Conservation (phyloP, 2,113 vertebrate species). For the Oncorhynchus masou region DNA sequence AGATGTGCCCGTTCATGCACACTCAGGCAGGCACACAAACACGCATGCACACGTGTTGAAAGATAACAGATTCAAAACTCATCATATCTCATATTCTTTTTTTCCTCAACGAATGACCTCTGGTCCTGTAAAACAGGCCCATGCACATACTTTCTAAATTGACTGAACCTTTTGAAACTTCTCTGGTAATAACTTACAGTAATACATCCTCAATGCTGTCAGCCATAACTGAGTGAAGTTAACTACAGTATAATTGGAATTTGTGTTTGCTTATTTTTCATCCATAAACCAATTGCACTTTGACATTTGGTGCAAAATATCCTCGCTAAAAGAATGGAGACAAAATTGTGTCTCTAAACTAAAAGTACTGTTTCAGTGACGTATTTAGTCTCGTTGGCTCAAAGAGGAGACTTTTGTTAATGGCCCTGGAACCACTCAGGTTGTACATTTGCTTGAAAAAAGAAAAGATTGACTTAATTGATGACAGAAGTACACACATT, state of each 20-base stretch:
- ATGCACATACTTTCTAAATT: neutral
- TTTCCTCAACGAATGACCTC: conserved; percentile 6
- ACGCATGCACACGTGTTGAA: conserved; percentile 23
- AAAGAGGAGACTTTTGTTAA: no score
- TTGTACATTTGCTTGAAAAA: neutral
- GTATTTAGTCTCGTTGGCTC: no score
- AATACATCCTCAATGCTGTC: conserved; percentile 11
- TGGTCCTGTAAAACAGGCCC: conserved; percentile 5
- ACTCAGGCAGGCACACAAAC: neutral
- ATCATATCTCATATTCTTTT: conserved; percentile 20
- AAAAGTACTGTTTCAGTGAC: no score
- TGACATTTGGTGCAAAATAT: neutral
- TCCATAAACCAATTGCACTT: neutral
- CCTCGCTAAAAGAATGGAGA: no score
- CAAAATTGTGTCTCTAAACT: no score
- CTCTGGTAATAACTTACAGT: neutral
- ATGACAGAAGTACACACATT: neutral
- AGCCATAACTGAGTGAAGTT: conserved; percentile 3
- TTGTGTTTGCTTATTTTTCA: neutral
- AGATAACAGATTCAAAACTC: conserved; percentile 54
- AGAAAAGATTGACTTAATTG: neutral
- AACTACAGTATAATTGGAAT: conserved; percentile 11
- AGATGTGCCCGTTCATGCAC: conserved; percentile 17
- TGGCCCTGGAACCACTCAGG: neutral
- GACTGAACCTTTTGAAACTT: conserved; percentile 17